Conservation (phyloP, 2,113 vertebrate genomes). For the Bufo gargarizans region DNA sequence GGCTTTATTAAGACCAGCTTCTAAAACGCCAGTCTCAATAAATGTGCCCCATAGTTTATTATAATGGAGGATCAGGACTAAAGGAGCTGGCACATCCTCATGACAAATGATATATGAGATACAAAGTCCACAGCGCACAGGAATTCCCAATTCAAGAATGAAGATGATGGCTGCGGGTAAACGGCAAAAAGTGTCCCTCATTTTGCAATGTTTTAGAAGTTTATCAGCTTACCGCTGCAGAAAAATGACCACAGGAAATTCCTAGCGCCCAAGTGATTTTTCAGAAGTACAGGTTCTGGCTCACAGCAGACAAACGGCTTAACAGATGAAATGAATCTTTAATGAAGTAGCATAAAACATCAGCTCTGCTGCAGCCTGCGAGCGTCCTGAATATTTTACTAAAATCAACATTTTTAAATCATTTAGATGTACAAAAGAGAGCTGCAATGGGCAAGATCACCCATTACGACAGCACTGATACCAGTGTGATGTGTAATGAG, state of each 20-base stretch:
- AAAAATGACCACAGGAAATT: slow-evolving; percentile 10
- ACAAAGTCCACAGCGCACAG: background rate
- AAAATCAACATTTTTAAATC: slow-evolving; percentile 47
- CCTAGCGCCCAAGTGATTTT: background rate
- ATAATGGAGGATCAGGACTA: background rate
- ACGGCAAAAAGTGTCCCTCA: background rate
- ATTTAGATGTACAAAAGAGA: slow-evolving; percentile 22
- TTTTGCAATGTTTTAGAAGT: slow-evolving; percentile 4
- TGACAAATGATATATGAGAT: background rate
- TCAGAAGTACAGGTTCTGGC: background rate
- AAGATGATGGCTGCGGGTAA: background rate
- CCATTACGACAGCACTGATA: background rate
- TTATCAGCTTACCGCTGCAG: background rate
- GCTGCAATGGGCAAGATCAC: slow-evolving; percentile 7
- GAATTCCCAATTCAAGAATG: background rate
- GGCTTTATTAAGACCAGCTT: too few relatives aligned
- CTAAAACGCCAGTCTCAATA: too few relatives aligned
- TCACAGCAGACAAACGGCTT: slow-evolving; percentile 28
- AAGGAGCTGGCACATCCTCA: background rate
- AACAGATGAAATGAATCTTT: slow-evolving; percentile 21
- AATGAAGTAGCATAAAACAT: slow-evolving; percentile 42
- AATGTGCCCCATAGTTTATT: too few relatives aligned
- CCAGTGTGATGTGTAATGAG: slow-evolving; percentile 3
- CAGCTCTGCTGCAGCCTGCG: slow-evolving; percentile 1
- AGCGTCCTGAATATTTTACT: slow-evolving; percentile 22